Percentiles rank a stretch among this genome's conserved stretches.
These are phyloP conservation scores for Cinclus mexicanus DNA, from an alignment of 2,113 vertebrate species.

Conservation along the genomic window DNA sequence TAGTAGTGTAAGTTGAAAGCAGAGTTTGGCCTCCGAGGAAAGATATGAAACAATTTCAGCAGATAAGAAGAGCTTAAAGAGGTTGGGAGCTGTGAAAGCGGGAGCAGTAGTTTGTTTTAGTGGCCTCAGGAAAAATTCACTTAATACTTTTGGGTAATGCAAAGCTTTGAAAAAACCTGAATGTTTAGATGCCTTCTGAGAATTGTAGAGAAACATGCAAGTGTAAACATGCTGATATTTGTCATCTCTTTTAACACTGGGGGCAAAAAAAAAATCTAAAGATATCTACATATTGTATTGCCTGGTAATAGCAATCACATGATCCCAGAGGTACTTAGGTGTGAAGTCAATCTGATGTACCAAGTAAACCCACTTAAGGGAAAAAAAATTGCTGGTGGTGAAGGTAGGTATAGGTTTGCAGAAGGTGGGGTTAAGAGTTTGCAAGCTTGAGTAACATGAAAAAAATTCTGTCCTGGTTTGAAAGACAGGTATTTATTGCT, in stretches of 20 bases:
- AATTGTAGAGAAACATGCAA: not conserved
- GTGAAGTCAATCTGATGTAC: not conserved
- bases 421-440: too few species aligned
- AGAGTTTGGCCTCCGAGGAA: not conserved
- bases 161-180: conserved; percentile 66
- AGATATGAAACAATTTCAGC: not conserved
- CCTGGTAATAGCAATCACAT: not conserved
- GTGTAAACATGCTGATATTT: conserved; percentile 49
- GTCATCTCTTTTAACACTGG: not conserved
- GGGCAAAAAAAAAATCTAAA: not conserved
- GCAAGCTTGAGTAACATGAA: not conserved
- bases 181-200: conserved; percentile 56
- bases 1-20: not conserved
- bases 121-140: conserved; percentile 58
- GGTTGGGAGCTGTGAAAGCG: conserved; percentile 8
- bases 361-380: not conserved
- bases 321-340: not conserved
- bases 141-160: conserved; percentile 33
- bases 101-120: conserved; percentile 53
- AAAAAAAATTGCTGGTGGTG: not conserved
- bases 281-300: not conserved
- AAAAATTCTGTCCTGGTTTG: too few species aligned
- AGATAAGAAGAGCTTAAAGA: conserved; percentile 15
- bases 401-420: not conserved
- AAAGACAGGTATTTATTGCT: too few species aligned